Percentiles rank a stretch among this genome's conserved stretches.
These are phyloP conservation scores for Sylvilagus floridanus DNA, from an alignment of 2,797 vertebrate species.

Conservation along the genomic window DNA sequence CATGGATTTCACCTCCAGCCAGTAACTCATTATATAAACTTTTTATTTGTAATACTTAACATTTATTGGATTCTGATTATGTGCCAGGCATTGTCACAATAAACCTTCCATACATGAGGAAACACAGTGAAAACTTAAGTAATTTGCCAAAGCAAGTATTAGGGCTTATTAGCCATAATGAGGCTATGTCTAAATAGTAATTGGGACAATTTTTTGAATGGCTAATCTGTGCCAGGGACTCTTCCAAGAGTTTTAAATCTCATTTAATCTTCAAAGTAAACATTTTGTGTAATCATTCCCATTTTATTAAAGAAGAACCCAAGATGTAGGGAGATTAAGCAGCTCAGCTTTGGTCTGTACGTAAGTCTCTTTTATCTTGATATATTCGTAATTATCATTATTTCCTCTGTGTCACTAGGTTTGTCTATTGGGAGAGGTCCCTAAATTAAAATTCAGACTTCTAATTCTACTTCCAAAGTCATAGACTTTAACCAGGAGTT, in stretches of 20 bases:
- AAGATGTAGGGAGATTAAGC: conserved; percentile 48
- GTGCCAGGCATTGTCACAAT: neutral
- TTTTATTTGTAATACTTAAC: neutral
- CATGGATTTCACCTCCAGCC: neutral
- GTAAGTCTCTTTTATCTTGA: conserved; percentile 21
- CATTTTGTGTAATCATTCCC: conserved; percentile 37
- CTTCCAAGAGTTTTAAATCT: conserved; percentile 1
- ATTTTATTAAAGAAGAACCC: conserved; percentile 49
- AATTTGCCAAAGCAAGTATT: neutral
- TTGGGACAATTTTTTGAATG: neutral
- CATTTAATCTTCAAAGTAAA: conserved; percentile 49
- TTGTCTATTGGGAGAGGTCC: neutral
- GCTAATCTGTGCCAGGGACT: neutral
- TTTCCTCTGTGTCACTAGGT: neutral
- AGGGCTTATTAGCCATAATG: neutral
- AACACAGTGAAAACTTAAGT: neutral
- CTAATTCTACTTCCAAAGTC: neutral
- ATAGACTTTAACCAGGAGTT: neutral
- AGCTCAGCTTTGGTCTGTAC: neutral
- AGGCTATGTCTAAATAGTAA: neutral
- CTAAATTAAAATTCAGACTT: neutral
- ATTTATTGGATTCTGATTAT: conserved; percentile 18
- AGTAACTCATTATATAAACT: conserved; percentile 32
- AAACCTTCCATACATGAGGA: neutral
- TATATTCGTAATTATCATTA: neutral